Evolutionary conservation across 2,113 vertebrate genomes (phyloP).

Genomic region (Upupa epops): DNA sequence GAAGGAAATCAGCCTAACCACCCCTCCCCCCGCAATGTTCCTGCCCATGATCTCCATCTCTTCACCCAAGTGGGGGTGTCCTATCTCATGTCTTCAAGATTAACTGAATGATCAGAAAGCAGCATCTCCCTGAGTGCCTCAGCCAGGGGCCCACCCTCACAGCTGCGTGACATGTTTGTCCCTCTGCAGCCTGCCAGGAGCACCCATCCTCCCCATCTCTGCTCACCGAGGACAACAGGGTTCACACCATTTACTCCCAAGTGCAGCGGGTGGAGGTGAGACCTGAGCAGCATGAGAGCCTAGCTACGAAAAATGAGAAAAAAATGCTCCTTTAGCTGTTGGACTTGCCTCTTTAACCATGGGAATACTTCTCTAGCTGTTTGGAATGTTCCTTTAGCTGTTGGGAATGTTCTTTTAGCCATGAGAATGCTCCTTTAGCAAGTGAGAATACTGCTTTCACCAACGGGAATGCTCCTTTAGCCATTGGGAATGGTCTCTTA

Average conservation of each 20-base stretch:
- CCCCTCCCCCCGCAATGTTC: accelerated
- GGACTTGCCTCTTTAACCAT: background rate
- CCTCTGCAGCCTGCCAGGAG: accelerated
- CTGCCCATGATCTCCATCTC: accelerated
- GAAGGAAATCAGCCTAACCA: background rate
- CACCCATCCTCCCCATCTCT: accelerated
- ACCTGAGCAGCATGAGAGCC: accelerated
- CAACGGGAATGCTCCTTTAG: too few relatives aligned
- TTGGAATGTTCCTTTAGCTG: background rate
- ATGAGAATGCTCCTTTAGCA: too few relatives aligned
- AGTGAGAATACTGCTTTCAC: too few relatives aligned
- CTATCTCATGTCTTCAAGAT: accelerated
- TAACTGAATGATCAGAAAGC: background rate
- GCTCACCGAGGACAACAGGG: accelerated
- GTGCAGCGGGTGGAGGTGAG: constrained; percentile 28
- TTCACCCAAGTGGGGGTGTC: too few relatives aligned
- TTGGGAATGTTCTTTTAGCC: too few relatives aligned
- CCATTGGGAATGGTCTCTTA: too few relatives aligned
- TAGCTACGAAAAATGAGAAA: accelerated
- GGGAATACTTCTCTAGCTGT: too few relatives aligned
- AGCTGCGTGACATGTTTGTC: accelerated
- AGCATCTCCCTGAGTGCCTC: background rate
- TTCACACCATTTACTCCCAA: background rate
- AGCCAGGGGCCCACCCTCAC: accelerated
- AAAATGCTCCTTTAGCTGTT: background rate